Evolutionary conservation across 1,140 invertebrate genomes (phyloP), one percentile per base, ranked within the genome.

Genomic region (Heterodera carotae): DNA sequence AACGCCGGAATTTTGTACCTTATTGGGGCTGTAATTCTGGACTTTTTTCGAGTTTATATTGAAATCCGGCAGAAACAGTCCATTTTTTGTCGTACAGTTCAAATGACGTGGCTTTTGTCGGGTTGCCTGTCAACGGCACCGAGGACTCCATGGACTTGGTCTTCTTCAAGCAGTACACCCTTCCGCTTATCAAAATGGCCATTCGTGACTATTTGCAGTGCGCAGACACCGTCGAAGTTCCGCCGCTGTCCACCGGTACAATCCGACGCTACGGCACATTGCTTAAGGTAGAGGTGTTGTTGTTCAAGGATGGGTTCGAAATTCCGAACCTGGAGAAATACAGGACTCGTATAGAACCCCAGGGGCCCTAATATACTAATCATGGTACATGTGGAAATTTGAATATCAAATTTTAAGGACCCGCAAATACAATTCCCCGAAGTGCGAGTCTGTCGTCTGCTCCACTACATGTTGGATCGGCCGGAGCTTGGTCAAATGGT

Each of bases 401-500:
- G 39, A 75, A 75, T 8, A 15, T 31, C 39, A 4, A 64, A 7
- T 76, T 43, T 76, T 18, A 7, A 75, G 67, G 72, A 84, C 15
- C 43, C 62, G 29, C 75, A 84, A 64, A 71, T 82, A 31, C 86
- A 86, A 69, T 86, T 87, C 70, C 76, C 85, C 0, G 85, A 87
- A 75, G 85, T 87, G 7, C 76, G 84, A 22, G 92, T 93, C 6
- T 96, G 94, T 87, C 90, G 93, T 80, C 91, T 96, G 69, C 89
- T 97, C 75, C 92, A 94, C 8, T 94, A 93, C 53, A 89, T 97
- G 39, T 89, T 96, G 31, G 94, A 97, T 87, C 94, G 95, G 88
- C 92, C 92, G 56, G 94, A 96, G 88, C 93, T 96, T 74, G 93
- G 93, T 15, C 91, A 92, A 66, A 91, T 92, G 12, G 94, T 96